Evolutionary conservation across 2,888 invertebrate genomes (phyloP).

Genomic region (Diarsia brunnea): DNA sequence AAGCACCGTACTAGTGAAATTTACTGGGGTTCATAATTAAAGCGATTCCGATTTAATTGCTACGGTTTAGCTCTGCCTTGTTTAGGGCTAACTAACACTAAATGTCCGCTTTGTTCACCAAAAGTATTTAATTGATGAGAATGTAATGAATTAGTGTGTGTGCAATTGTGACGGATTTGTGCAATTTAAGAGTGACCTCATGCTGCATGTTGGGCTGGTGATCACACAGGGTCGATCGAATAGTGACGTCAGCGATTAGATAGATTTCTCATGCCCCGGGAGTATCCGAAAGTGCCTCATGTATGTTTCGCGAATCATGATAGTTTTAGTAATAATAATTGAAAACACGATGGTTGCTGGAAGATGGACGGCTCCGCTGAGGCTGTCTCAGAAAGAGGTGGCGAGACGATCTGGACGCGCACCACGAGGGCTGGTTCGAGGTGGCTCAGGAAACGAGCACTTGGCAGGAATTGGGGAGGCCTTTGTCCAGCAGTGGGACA

Average conservation of each 20-base stretch:
- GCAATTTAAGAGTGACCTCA: neutral
- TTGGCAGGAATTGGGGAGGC: no score
- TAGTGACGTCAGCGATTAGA: neutral
- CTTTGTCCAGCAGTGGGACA: no score
- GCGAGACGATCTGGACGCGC: no score
- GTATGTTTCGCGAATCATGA: neutral
- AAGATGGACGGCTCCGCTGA: no score
- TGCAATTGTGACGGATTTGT: neutral
- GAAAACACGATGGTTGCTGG: neutral
- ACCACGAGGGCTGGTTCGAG: no score
- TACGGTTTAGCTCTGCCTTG: conserved; percentile 24
- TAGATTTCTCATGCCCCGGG: neutral
- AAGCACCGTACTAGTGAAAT: conserved; percentile 47
- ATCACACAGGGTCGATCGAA: neutral
- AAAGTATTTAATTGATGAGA: conserved; percentile 3
- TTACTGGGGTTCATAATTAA: conserved; percentile 50
- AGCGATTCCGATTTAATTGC: conserved; percentile 47
- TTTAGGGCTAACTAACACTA: conserved; percentile 26
- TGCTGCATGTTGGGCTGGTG: neutral
- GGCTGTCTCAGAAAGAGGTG: no score
- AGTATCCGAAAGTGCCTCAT: neutral
- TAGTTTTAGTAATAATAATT: neutral
- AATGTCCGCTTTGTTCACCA: neutral
- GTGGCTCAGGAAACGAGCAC: no score
- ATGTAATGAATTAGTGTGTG: neutral